Base-by-base conservation (phyloP, 2,113 vertebrate genomes). In the Syngnathus scovelli region DNA sequence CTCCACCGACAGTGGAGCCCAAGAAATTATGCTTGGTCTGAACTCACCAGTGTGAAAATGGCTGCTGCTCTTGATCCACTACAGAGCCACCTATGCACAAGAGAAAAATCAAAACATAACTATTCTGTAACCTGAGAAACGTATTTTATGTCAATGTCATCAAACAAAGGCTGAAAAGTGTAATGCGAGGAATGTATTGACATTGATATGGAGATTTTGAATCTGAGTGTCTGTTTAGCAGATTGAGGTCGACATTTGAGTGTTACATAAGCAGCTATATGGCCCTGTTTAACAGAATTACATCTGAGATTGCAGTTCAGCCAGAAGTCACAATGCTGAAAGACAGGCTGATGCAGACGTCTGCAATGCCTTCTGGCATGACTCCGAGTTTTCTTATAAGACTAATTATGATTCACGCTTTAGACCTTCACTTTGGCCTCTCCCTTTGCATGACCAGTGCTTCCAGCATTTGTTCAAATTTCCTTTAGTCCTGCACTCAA, bases 1-100 rank as follows among this genome's bases (percentile, higher is more conserved):
- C 80, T 83, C 81, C 87, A 85, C 77, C 87, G 88, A 80, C 86
- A 90, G 89, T 87, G 70, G 71, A 71, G 46, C 51, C 61, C 67
- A 73, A 80, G 79, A 83, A 85, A 77, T 82, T 73, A 85, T 69
- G 65, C 36, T 69, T n/a, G 5, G 48, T 66, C 36, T 78, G 46
- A 72, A 78, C 83, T 88, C 61, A 87, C 88, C 71, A 0, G 5
- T 38, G 51, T 13, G 37, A 70, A 70, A 5, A 13, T 16, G 58
- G 61, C 36, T 37, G 59, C 38, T 52, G 41, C 65, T 71, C 54
- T 70, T 61, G 60, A 69, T 81, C 74, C 63, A 18, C 5, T 13
- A 0, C 69, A 36, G 33, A 60, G 43, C 43, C 72, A 68, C 61
- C 78, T 79, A 58, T 10, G 37, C n/a, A 62, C 12, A 15, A 62